Percentiles rank a stretch among this genome's conserved stretches.
phyloP scores from a whole-genome alignment of 2,888 invertebrate species.

The Drosophila lutescens region DNA sequence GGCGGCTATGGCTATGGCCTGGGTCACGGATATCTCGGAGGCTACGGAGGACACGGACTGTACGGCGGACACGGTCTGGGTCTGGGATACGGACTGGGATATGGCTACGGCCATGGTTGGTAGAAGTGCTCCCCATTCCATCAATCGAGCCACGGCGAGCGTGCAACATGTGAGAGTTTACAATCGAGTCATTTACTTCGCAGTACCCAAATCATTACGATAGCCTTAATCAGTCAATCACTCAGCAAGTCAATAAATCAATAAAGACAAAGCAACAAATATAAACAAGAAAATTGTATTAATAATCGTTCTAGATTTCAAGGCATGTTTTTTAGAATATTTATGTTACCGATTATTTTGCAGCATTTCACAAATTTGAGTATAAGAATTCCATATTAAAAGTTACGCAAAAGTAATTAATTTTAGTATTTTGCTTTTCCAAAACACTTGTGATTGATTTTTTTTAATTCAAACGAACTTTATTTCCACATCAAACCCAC shows the following conservation, averaged over 20 bases:
- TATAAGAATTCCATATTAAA: no score
- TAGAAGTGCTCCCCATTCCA: slow-evolving; percentile 32
- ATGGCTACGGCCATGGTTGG: slow-evolving; percentile 83
- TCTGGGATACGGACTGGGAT: slow-evolving; percentile 83
- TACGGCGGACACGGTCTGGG: slow-evolving; percentile 58
- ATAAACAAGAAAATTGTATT: background rate
- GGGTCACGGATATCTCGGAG: slow-evolving; percentile 69
- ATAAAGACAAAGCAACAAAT: slow-evolving; percentile 8
- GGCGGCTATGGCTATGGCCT: slow-evolving; percentile 67
- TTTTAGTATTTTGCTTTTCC: no score
- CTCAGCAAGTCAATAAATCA: slow-evolving; percentile 38
- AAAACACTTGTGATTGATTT: background rate
- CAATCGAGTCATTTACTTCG: slow-evolving; percentile 30
- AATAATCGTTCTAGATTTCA: no score
- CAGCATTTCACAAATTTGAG: no score
- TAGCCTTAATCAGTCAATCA: slow-evolving; percentile 40
- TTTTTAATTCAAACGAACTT: slow-evolving; percentile 33
- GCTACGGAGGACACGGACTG: slow-evolving; percentile 69
- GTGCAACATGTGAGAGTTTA: slow-evolving; percentile 55
- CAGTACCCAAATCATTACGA: slow-evolving; percentile 26
- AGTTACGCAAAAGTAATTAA: no score
- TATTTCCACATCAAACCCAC: slow-evolving; percentile 34
- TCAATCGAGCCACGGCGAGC: slow-evolving; percentile 2
- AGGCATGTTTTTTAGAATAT: no score
- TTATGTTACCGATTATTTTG: no score